phyloP scores from a whole-genome alignment of 2,888 invertebrate species.

The Cosmopolites sordidus region DNA sequence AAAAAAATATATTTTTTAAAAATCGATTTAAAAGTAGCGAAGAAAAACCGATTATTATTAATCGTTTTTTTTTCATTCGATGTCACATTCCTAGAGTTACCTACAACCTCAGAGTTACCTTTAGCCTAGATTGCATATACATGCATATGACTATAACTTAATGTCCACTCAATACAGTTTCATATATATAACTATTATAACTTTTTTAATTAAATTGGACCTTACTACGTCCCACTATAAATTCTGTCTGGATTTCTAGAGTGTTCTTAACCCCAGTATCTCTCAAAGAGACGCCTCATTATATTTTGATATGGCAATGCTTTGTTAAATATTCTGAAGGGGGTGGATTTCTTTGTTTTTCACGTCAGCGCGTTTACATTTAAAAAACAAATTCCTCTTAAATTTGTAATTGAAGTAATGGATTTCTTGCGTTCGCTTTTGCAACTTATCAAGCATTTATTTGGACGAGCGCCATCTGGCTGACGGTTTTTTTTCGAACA shows the following conservation, averaged over 20 bases:
- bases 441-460: not conserved
- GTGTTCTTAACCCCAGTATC: not conserved
- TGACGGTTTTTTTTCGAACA: not conserved
- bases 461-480: not conserved
- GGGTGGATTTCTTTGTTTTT: not conserved
- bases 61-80: no score
- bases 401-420: conserved; percentile 1
- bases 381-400: not conserved
- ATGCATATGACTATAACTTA: no score
- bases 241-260: not conserved
- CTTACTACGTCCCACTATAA: not conserved
- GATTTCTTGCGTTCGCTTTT: conserved; percentile 1
- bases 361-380: not conserved
- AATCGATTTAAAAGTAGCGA: no score
- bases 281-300: conserved; percentile 2
- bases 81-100: no score
- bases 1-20: no score
- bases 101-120: no score
- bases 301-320: not conserved
- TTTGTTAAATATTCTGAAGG: not conserved
- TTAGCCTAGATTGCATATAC: no score
- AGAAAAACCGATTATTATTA: no score
- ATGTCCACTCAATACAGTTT: no score
- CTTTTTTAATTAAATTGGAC: not conserved
- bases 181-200: no score